These are phyloP conservation scores for Psammodynastes pulverulentus DNA, from an alignment of 2,113 vertebrate genomes.

Conservation along the genomic window DNA sequence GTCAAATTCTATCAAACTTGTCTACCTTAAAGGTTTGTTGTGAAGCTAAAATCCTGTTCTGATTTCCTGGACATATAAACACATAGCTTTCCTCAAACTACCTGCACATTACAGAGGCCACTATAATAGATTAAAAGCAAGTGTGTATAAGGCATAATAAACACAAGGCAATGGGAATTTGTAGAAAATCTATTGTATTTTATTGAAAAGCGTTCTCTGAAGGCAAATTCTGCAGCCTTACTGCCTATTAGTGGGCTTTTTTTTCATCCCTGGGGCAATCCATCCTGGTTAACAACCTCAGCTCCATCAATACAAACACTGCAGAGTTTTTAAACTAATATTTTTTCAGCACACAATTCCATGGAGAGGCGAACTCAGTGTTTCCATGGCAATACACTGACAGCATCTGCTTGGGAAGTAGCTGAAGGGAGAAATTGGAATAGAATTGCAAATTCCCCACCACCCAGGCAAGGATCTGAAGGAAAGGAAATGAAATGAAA, in stretches of 20 bases:
- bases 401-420: slow-evolving; percentile 69
- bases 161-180: slow-evolving; percentile 12
- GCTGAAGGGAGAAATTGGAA: slow-evolving; percentile 68
- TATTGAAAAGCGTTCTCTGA: neutral
- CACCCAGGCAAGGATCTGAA: slow-evolving; percentile 54
- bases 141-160: neutral
- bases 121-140: neutral
- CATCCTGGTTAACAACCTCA: slow-evolving; percentile 55
- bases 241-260: slow-evolving; percentile 39
- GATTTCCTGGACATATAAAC: neutral
- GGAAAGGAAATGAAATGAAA: slow-evolving; percentile 49
- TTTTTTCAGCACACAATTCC: slow-evolving; percentile 69
- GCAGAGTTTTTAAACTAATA: slow-evolving; percentile 71
- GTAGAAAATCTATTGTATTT: neutral
- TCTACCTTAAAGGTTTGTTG: neutral
- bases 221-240: slow-evolving; percentile 15
- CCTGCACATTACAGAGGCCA: neutral
- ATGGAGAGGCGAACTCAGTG: slow-evolving; percentile 61
- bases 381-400: slow-evolving; percentile 69
- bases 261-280: slow-evolving; percentile 57
- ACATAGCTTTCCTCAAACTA: neutral
- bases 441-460: slow-evolving; percentile 71
- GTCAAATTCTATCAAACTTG: neutral
- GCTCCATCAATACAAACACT: slow-evolving; percentile 65
- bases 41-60: neutral